These are phyloP conservation scores for Idaea aversata DNA, from an alignment of 2,888 invertebrate species.

Conservation along the genomic window DNA sequence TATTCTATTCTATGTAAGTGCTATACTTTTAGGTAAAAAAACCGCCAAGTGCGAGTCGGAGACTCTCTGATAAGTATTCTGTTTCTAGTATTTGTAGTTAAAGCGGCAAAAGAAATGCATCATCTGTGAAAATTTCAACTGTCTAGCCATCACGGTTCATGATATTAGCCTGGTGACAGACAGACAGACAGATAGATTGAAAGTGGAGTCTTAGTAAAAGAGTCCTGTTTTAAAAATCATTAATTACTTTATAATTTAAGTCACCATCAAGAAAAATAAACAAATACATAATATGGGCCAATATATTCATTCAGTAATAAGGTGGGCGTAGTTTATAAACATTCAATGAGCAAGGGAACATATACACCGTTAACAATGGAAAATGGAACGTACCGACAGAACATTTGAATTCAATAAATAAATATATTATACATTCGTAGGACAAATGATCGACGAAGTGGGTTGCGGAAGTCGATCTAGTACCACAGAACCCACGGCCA, in stretches of 20 bases:
- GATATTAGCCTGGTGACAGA: no score
- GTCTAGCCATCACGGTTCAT: no score
- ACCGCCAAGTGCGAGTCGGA: no score
- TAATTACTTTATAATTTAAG: slow-evolving; percentile 34
- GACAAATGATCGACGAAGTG: slow-evolving; percentile 4
- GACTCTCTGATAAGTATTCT: no score
- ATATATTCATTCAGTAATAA: slow-evolving; percentile 38
- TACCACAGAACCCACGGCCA: slow-evolving; percentile 6
- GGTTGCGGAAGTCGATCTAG: slow-evolving; percentile 6
- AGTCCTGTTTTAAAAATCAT: slow-evolving; percentile 5
- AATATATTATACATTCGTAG: neutral
- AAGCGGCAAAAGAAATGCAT: no score
- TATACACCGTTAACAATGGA: slow-evolving; percentile 29
- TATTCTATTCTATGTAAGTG: no score
- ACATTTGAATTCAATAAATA: slow-evolving; percentile 6
- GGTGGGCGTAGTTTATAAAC: slow-evolving; percentile 48
- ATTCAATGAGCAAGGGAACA: slow-evolving; percentile 37
- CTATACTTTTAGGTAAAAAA: no score
- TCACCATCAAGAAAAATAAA: slow-evolving; percentile 16
- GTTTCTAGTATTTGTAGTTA: no score
- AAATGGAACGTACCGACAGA: neutral
- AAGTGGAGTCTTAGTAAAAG: no score
- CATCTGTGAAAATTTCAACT: no score
- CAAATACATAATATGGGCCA: slow-evolving; percentile 33
- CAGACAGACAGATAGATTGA: no score